Percentiles rank a stretch among this genome's conserved stretches.
These are phyloP conservation scores for Rhimphoctona megacephalus DNA, from an alignment of 2,888 invertebrate species.

Conservation along the genomic window DNA sequence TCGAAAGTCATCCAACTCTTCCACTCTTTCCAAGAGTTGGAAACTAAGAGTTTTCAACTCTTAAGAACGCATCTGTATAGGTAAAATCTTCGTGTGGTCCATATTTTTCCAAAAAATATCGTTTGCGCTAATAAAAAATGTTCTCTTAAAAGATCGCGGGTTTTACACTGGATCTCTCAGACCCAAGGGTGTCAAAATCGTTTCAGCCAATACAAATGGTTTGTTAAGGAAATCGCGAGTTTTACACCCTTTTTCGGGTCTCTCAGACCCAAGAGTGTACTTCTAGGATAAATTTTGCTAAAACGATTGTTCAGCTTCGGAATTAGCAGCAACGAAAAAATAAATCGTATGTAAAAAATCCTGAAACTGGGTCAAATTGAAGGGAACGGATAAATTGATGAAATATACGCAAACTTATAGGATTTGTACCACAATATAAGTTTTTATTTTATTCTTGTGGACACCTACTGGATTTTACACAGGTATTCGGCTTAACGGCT, in stretches of 20 bases:
- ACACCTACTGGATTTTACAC: conserved; percentile 85
- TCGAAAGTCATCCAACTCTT: neutral
- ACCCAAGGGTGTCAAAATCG: too few species aligned
- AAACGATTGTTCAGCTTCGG: neutral
- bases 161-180: too few species aligned
- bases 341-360: neutral
- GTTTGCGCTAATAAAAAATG: too few species aligned
- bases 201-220: too few species aligned
- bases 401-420: conserved; percentile 68
- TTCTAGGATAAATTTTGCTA: neutral
- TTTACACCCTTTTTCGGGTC: too few species aligned
- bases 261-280: too few species aligned
- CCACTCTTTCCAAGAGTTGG: too few species aligned
- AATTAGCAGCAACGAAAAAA: neutral
- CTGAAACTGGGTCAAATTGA: neutral
- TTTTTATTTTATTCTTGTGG: conserved; percentile 85
- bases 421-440: conserved; percentile 85
- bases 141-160: too few species aligned
- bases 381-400: neutral
- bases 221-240: too few species aligned
- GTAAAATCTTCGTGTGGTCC: too few species aligned
- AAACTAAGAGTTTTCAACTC: too few species aligned
- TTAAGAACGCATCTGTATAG: neutral
- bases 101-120: too few species aligned
- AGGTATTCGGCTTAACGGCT: conserved; percentile 83